A percentile compares a stretch with the other conserved stretches of the same genome.
These are phyloP conservation scores for Acronicta alni DNA, from an alignment of 2,888 invertebrate genomes.

Conservation along the genomic window DNA sequence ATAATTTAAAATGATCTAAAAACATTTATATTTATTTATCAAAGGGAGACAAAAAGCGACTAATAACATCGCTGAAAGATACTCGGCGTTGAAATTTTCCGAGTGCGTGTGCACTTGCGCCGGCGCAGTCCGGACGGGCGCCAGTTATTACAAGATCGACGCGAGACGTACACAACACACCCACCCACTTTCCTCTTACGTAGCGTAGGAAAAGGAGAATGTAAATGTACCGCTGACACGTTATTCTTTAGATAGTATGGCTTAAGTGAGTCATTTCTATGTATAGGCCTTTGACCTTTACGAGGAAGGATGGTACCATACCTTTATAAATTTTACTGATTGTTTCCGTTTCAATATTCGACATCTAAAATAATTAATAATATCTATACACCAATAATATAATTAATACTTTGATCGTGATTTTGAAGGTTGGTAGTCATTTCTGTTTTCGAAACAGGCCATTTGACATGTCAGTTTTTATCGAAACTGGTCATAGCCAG, in stretches of 20 bases:
- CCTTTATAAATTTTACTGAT: too few relatives aligned
- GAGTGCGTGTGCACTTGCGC: constrained; percentile 22
- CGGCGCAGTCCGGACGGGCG: constrained; percentile 24
- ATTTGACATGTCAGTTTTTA: too few relatives aligned
- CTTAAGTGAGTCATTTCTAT: constrained; percentile 10
- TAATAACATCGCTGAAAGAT: constrained; percentile 35
- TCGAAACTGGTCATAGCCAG: too few relatives aligned
- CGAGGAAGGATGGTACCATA: constrained; percentile 14
- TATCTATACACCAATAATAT: too few relatives aligned
- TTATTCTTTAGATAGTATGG: constrained; percentile 22
- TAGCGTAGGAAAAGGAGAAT: constrained; percentile 31
- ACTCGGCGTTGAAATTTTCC: neutral
- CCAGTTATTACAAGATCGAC: constrained; percentile 23
- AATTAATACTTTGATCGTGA: too few relatives aligned
- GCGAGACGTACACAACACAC: constrained; percentile 37
- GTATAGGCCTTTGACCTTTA: constrained; percentile 10
- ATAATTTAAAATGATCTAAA: constrained; percentile 14
- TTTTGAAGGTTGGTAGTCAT: too few relatives aligned
- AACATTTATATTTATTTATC: too few relatives aligned
- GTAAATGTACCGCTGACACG: constrained; percentile 1
- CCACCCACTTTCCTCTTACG: constrained; percentile 49
- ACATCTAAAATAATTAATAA: too few relatives aligned
- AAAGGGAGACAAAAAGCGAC: constrained; percentile 1
- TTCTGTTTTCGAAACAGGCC: too few relatives aligned
- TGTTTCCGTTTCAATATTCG: too few relatives aligned